Percentiles rank a stretch among this genome's conserved stretches.
Conservation (phyloP, 2,797 vertebrate species). For the Ispidina picta region DNA sequence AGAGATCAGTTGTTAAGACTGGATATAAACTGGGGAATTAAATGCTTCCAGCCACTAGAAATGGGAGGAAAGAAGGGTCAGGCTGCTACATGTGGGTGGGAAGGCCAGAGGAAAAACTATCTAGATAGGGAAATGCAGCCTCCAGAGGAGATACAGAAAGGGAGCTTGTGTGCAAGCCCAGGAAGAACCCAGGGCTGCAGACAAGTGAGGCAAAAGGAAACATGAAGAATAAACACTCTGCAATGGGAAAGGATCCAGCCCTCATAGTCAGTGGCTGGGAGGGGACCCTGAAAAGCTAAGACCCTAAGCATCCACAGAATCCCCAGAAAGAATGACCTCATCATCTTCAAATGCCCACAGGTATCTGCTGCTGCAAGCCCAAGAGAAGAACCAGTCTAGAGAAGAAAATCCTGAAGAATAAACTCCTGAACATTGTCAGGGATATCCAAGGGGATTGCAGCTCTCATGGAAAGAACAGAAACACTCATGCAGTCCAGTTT, state of each 20-base stretch:
- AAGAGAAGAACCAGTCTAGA: background rate
- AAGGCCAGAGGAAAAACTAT: background rate
- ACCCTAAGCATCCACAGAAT: background rate
- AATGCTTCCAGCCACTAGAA: background rate
- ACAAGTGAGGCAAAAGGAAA: background rate
- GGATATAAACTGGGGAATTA: background rate
- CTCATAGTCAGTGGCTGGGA: background rate
- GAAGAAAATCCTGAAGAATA: background rate
- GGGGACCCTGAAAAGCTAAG: background rate
- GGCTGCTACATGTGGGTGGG: accelerated
- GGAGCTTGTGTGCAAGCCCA: background rate
- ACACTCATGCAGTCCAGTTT: background rate
- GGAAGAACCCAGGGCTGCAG: background rate
- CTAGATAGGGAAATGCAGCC: background rate
- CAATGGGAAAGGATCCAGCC: background rate
- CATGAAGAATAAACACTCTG: background rate
- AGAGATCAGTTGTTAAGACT: background rate
- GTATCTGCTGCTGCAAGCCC: background rate
- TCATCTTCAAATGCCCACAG: background rate
- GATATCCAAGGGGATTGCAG: background rate
- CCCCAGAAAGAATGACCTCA: background rate
- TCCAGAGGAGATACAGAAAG: background rate
- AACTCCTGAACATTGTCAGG: background rate
- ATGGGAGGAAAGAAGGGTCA: background rate
- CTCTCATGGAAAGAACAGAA: background rate